A percentile compares a stretch with the other conserved stretches of the same genome.
Conservation (phyloP, 92 coral and sea anemone species). For the Nematostella vectensis region DNA sequence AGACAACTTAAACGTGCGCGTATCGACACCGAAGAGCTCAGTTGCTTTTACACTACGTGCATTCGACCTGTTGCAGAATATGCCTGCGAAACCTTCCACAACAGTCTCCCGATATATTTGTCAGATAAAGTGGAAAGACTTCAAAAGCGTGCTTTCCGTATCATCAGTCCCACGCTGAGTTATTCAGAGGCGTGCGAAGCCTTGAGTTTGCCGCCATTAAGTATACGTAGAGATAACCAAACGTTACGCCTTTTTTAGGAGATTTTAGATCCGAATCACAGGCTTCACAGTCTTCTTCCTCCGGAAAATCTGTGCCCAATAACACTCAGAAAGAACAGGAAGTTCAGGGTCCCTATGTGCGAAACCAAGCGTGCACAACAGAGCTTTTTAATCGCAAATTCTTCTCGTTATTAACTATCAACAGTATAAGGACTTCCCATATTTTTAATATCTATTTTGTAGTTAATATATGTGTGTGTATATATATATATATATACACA, state of each 20-base stretch:
- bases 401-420: too few species aligned
- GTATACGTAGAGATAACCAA: background rate
- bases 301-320: background rate
- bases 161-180: background rate
- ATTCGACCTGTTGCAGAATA: conserved; percentile 11
- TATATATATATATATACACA: too few species aligned
- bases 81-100: conserved; percentile 2
- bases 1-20: conserved; percentile 22
- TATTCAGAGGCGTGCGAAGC: background rate
- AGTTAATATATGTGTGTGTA: too few species aligned
- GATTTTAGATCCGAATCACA: background rate
- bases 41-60: conserved; percentile 3
- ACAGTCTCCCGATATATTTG: conserved; percentile 2
- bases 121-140: conserved; percentile 9
- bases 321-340: background rate
- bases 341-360: background rate
- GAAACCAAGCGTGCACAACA: background rate
- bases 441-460: too few species aligned
- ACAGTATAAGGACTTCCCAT: too few species aligned
- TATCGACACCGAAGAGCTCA: background rate
- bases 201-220: background rate
- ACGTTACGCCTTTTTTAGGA: background rate
- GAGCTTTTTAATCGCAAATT: background rate
- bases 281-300: background rate
- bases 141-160: conserved; percentile 16